A percentile compares a stretch with the other conserved stretches of the same genome.
Evolutionary conservation across 2,113 vertebrate genomes (phyloP).

Genomic region (Chascanopsetta lugubris): DNA sequence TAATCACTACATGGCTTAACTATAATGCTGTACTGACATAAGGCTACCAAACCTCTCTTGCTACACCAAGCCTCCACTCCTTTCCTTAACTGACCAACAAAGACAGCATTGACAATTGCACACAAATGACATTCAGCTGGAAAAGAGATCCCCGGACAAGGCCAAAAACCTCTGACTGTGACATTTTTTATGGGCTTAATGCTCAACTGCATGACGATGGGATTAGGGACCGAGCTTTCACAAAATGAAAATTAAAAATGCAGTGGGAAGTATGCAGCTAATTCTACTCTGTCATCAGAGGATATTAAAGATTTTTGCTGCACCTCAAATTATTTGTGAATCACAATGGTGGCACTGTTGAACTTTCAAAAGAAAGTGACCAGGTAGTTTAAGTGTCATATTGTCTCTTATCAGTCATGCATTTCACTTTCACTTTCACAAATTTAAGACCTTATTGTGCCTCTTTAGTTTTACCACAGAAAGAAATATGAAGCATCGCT

Average conservation of each 20-base stretch:
- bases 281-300: constrained; percentile 98
- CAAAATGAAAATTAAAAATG: constrained; percentile 83
- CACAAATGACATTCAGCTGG: constrained; percentile 67
- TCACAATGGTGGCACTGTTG: constrained; percentile 93
- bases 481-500: neutral
- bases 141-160: constrained; percentile 60
- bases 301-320: constrained; percentile 93
- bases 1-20: constrained; percentile 93
- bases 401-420: constrained; percentile 68
- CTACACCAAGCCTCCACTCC: constrained; percentile 8
- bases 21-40: constrained; percentile 90
- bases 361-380: constrained; percentile 81
- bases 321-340: constrained; percentile 79
- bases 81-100: constrained; percentile 69
- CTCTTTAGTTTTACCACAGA: neutral
- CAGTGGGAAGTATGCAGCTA: constrained; percentile 87
- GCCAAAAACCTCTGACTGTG: constrained; percentile 67
- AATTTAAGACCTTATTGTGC: neutral
- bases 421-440: neutral
- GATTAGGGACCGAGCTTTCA: constrained; percentile 87
- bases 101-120: constrained; percentile 75
- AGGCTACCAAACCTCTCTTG: too few relatives aligned
- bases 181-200: constrained; percentile 72
- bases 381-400: constrained; percentile 66
- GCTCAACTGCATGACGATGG: constrained; percentile 80